These are phyloP conservation scores for Stictonetta naevosa DNA, from an alignment of 2,113 vertebrate genomes.

Conservation along the genomic window DNA sequence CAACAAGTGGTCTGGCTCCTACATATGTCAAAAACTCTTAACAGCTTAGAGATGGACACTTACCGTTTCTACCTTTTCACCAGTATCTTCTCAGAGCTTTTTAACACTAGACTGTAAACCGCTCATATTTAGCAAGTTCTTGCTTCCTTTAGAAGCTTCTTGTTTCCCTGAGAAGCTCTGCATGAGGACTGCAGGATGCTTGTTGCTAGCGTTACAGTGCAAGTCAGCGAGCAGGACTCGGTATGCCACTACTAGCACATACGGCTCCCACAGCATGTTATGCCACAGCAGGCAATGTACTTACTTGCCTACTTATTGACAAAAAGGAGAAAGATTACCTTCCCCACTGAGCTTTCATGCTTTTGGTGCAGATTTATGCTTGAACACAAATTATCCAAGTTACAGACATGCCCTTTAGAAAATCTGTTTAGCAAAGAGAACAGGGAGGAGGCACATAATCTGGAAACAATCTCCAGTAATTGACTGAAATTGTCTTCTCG, in stretches of 20 bases:
- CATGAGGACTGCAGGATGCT: not conserved
- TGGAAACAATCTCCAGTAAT: constrained; percentile 15
- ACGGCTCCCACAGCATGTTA: not conserved
- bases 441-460: not conserved
- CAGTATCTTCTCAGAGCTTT: not conserved
- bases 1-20: not conserved
- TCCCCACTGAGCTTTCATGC: not conserved
- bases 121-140: not conserved
- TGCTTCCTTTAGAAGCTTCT: not conserved
- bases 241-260: not conserved
- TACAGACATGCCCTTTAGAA: constrained; percentile 10
- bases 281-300: constrained; percentile 9
- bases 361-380: constrained; percentile 2
- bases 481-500: not conserved
- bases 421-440: constrained; percentile 11
- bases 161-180: not conserved
- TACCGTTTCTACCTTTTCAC: not conserved
- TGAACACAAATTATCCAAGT: not conserved
- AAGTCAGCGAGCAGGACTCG: not conserved
- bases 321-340: constrained; percentile 11
- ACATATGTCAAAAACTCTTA: not conserved
- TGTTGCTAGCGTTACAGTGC: not conserved
- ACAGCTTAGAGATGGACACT: not conserved
- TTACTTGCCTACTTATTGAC: constrained; percentile 19
- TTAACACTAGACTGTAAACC: not conserved